These are phyloP conservation scores for Anoplius nigerrimus DNA, from an alignment of 2,888 invertebrate species.

Conservation along the genomic window DNA sequence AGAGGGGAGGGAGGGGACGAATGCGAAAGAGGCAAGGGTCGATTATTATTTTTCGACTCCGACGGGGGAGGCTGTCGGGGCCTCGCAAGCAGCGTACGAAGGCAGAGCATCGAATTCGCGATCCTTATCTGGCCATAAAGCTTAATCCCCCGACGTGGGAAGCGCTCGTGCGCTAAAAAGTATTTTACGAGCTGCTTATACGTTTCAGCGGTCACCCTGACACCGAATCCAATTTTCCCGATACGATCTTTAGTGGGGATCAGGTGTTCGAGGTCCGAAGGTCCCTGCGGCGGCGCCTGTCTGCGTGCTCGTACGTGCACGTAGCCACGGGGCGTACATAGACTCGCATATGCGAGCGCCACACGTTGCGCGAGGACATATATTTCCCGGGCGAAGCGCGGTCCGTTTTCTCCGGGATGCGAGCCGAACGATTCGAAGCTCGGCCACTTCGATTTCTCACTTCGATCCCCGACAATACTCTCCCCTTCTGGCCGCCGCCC, in stretches of 20 bases:
- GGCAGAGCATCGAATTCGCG: slow-evolving; percentile 48
- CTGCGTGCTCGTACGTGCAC: too few relatives aligned
- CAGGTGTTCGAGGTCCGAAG: slow-evolving; percentile 64
- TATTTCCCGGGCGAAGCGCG: neutral
- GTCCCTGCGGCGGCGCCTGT: slow-evolving; percentile 9
- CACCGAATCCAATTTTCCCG: slow-evolving; percentile 74
- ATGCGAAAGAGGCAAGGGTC: too few relatives aligned
- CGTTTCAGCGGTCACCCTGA: slow-evolving; percentile 73
- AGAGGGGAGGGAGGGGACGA: too few relatives aligned
- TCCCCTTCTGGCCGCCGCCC: slow-evolving; percentile 6
- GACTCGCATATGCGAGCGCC: neutral
- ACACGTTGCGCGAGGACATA: too few relatives aligned
- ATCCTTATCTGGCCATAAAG: slow-evolving; percentile 72
- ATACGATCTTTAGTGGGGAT: slow-evolving; percentile 74
- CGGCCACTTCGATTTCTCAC: neutral
- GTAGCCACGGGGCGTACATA: slow-evolving; percentile 11
- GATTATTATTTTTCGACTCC: neutral
- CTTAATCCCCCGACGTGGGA: slow-evolving; percentile 66
- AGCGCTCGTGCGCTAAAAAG: slow-evolving; percentile 69
- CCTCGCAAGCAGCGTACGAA: too few relatives aligned
- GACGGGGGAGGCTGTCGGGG: neutral
- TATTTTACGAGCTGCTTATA: slow-evolving; percentile 75
- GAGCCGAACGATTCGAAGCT: neutral
- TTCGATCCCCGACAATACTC: slow-evolving; percentile 8
- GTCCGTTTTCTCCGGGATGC: neutral